phyloP scores from a whole-genome alignment of 92 coral and sea anemone species.

The Desmophyllum pertusum region DNA sequence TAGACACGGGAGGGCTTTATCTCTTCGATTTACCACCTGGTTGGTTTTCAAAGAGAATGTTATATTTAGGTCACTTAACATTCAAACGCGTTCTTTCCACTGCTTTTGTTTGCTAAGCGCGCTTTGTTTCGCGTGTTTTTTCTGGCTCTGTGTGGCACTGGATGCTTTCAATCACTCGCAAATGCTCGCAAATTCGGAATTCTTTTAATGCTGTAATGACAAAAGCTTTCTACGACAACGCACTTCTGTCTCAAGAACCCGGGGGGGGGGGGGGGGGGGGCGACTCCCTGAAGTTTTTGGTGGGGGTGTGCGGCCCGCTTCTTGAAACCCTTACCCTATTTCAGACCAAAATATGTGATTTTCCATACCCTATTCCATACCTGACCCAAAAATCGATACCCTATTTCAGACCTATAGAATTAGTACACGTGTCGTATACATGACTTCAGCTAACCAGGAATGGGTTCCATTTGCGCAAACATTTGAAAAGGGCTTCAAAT shows the following conservation, averaged over 20 bases:
- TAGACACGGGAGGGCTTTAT: conserved; percentile 38
- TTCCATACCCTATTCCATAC: too few relatives aligned
- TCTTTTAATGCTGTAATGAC: not conserved
- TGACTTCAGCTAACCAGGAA: too few relatives aligned
- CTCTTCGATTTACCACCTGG: conserved; percentile 11
- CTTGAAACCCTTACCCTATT: too few relatives aligned
- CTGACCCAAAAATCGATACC: too few relatives aligned
- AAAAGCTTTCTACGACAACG: not conserved
- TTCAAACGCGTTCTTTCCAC: conserved; percentile 5
- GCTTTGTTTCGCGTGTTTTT: conserved; percentile 21
- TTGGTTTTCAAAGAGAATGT: conserved; percentile 23
- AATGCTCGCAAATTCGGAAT: not conserved
- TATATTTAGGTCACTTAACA: conserved; percentile 37
- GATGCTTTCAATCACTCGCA: not conserved
- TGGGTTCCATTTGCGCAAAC: too few relatives aligned
- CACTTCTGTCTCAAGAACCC: not conserved
- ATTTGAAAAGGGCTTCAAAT: too few relatives aligned
- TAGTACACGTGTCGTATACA: too few relatives aligned
- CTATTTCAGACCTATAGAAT: too few relatives aligned
- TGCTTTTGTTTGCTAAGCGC: conserved; percentile 12
- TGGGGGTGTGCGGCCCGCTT: too few relatives aligned
- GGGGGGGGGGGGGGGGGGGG: too few relatives aligned
- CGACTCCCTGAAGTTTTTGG: too few relatives aligned
- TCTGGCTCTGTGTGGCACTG: not conserved
- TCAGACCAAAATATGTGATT: too few relatives aligned